phyloP scores from a whole-genome alignment of 2,888 invertebrate species.

The Gasteruption jaculator region DNA sequence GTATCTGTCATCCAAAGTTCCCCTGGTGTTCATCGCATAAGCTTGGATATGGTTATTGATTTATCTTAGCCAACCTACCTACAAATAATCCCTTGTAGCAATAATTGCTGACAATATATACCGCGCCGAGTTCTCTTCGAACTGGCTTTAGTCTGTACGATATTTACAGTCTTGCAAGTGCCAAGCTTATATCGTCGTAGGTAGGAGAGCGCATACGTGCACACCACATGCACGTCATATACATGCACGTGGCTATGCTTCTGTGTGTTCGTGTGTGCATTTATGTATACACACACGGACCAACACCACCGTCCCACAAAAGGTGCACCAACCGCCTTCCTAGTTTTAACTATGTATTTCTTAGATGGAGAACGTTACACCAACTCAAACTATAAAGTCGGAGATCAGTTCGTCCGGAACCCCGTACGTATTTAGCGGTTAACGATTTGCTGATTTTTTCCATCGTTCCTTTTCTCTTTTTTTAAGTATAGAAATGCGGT shows the following conservation, averaged over 20 bases:
- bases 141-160: conserved; percentile 6
- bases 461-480: conserved; percentile 6
- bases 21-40: too few relatives aligned
- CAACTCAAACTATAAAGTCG: too few relatives aligned
- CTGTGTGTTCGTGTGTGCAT: too few relatives aligned
- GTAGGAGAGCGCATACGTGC: too few relatives aligned
- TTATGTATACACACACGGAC: too few relatives aligned
- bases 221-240: too few relatives aligned
- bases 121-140: conserved; percentile 19
- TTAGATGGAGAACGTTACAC: too few relatives aligned
- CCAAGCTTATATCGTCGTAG: background rate
- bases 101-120: conserved; percentile 34
- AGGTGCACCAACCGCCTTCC: too few relatives aligned
- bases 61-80: conserved; percentile 24
- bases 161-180: conserved; percentile 25
- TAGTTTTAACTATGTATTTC: too few relatives aligned
- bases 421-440: conserved; percentile 28
- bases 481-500: conserved; percentile 21
- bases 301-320: too few relatives aligned
- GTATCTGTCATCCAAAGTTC: too few relatives aligned
- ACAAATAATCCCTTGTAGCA: conserved; percentile 34
- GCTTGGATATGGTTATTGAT: conserved; percentile 32
- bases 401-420: conserved; percentile 18
- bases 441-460: conserved; percentile 30
- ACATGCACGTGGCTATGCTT: too few relatives aligned